Percentiles rank a stretch among this genome's conserved stretches.
Evolutionary conservation across 1,140 invertebrate species (phyloP).

Genomic region (Agrilus planipennis): DNA sequence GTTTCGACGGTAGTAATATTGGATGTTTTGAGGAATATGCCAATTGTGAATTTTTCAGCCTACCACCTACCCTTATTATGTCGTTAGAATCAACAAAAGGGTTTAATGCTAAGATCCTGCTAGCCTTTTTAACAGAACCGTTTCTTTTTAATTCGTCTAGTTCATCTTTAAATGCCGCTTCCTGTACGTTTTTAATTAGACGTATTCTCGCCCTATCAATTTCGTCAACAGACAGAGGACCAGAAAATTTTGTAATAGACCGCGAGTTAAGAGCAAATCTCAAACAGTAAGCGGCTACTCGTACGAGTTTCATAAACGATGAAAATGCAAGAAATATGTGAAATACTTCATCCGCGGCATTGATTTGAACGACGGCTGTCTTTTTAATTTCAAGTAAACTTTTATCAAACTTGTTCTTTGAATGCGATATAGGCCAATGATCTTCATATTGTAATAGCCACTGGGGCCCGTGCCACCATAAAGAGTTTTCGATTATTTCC

Average conservation of each 20-base stretch:
- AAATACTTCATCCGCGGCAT: background rate
- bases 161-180: background rate
- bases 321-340: conserved; percentile 2
- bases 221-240: background rate
- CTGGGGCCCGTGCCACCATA: conserved; percentile 30
- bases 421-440: background rate
- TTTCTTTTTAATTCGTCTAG: background rate
- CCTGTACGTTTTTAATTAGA: background rate
- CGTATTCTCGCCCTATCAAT: background rate
- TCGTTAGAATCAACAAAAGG: background rate
- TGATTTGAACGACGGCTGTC: background rate
- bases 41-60: background rate
- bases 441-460: background rate
- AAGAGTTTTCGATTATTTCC: conserved; percentile 13
- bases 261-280: background rate
- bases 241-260: background rate
- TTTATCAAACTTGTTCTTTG: background rate
- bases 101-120: conserved; percentile 1
- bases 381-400: background rate
- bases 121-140: background rate
- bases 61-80: background rate
- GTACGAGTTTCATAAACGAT: background rate
- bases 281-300: background rate
- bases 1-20: too few relatives aligned
- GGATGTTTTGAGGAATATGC: too few relatives aligned